Evolutionary conservation across 1,140 invertebrate genomes (phyloP), one percentile per base, ranked within the genome.

Genomic region (Drosophila pseudoananassae): DNA sequence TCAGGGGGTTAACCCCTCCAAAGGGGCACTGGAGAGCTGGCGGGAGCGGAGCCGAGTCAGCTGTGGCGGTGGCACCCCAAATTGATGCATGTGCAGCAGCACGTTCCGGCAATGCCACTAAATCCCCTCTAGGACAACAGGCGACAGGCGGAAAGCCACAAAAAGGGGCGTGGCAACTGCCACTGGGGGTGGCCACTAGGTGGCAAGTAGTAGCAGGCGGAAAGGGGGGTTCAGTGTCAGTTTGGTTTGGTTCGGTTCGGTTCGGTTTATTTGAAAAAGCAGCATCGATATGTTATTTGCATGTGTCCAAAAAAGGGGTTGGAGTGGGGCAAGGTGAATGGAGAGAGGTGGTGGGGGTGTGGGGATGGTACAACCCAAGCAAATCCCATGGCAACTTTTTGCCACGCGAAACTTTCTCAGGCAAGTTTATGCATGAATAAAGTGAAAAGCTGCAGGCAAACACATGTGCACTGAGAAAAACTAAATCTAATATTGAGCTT

Each of bases 221-320:
- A 14, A 4, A n/a, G 40, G 40, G 40, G 40, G 36, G 36, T 36
- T 36, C 33, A 36, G 33, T 36, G 33, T 36, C 33, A 36, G 33
- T 36, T 36, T 36, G 33, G 33, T 36, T 31, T 31, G 29, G 25
- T 27, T 27, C 25, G 9, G 12, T 27, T 27, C 25, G 9, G 12
- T 40, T 43, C n/a, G 70, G 50, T 52, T 72, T 76, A 79, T 78
- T 83, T 78, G 80, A 83, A 83, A 83, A 83, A 84, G 80, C 71
- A 79, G 80, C 81, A 85, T 84, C 81, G 80, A 84, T 84, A 84
- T 84, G 76, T 84, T 84, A 80, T 85, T 83, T 85, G 72, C 81
- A 85, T 85, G 81, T 76, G 80, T 72, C 61, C 58, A 73, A 73
- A 52, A 70, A 70, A 12, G 8, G 14, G 17, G 27, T 31, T 20